phyloP scores from a whole-genome alignment of 2,113 vertebrate species.

The Turdus rufiventris region DNA sequence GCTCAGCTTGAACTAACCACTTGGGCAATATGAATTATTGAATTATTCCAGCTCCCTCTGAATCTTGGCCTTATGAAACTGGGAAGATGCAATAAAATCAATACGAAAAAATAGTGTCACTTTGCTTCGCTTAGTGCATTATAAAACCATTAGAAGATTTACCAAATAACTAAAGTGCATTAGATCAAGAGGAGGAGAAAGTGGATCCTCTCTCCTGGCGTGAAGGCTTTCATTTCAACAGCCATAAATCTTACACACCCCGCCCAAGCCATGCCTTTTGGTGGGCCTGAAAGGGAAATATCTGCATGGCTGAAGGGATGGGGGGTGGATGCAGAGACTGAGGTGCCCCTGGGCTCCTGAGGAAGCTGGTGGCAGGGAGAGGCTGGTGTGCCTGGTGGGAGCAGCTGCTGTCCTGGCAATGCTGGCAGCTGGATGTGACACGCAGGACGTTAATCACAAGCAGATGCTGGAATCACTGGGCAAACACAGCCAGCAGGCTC shows the following conservation, averaged over 20 bases:
- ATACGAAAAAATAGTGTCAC: conserved; percentile 31
- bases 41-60: conserved; percentile 44
- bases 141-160: conserved; percentile 68
- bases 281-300: neutral
- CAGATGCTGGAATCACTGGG: neutral
- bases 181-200: conserved; percentile 49
- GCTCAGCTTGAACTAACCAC: neutral
- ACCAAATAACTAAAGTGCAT: conserved; percentile 66
- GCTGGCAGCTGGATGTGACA: neutral
- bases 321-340: neutral
- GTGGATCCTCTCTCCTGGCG: neutral
- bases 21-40: conserved; percentile 55
- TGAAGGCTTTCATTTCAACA: conserved; percentile 18
- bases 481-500: neutral
- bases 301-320: neutral
- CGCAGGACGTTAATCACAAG: neutral
- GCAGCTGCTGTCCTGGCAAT: neutral
- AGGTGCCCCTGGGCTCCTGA: neutral
- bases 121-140: conserved; percentile 59
- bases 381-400: accelerated
- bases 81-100: conserved; percentile 47
- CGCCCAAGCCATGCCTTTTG: neutral
- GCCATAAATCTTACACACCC: neutral
- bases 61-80: conserved; percentile 25
- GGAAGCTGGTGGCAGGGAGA: neutral